Evolutionary conservation across 2,113 vertebrate genomes (phyloP), one percentile per base, ranked within the genome.

Genomic region (Macrotus californicus): DNA sequence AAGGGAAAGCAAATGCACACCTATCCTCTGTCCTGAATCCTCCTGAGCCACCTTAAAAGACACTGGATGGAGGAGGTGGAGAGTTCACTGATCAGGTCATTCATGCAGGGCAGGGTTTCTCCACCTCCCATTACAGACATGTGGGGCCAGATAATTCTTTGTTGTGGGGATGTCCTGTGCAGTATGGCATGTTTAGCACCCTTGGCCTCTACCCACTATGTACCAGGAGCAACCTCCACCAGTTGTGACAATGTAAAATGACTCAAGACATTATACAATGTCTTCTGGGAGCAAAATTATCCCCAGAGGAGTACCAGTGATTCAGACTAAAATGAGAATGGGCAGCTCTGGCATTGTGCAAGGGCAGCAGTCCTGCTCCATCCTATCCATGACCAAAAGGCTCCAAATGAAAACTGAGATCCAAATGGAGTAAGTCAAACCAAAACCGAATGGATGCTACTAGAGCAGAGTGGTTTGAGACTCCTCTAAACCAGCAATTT

Each of bases 71-170:
- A 10, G 13, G 39, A 29, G 29, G 3, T 12, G 15, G 15, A 8
- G 19, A 3, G 19, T 10, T 0, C 0, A 0, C 4, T 15, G 46
- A 72, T n/a, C 34, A n/a, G 22, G 61, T 46, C 31, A 34, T 46
- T 70, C 18, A 9, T 4, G 2, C 6, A n/a, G 14, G 54, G 3
- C 56, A 48, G n/a, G 24, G 2, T 52, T 87, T 80, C 36, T 73
- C 21, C 8, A 1, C 5, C 29, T 81, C 39, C 72, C 1, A 12
- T 22, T 61, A 8, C 0, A 52, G 61, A 84, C 8, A 8, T 59
- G 19, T 72, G 10, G 46, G 43, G 52, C 4, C 36, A 19, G 3
- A n/a, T 50, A 22, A 77, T 41, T 93, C 21, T 36, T 72, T 79
- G 11, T 7, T 72, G 43, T 11, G 19, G 46, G 7, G 15, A 48